Percentiles rank a stretch among this genome's conserved stretches.
Conservation (phyloP, 1,140 invertebrate species). For the Teleopsis dalmanni region DNA sequence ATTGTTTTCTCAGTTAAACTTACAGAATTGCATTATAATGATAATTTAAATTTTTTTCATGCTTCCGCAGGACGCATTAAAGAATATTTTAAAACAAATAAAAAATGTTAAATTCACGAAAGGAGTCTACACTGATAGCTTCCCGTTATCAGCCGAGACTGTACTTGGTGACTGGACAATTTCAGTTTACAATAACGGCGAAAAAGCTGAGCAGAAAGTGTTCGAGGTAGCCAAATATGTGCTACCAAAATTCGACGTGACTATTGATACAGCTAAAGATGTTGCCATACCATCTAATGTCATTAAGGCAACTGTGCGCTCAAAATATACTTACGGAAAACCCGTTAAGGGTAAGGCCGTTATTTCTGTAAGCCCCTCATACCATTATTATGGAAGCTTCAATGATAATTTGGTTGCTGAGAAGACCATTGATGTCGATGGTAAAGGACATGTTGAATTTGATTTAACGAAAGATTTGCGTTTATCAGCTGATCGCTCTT, state of each 20-base stretch:
- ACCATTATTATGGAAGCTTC: constrained; percentile 1
- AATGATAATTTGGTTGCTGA: constrained; percentile 21
- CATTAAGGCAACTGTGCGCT: constrained; percentile 68
- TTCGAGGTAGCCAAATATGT: constrained; percentile 72
- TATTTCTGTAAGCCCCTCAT: constrained; percentile 52
- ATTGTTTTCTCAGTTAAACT: neutral
- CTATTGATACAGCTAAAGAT: constrained; percentile 70
- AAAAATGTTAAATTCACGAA: constrained; percentile 56
- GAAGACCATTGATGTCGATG: constrained; percentile 63
- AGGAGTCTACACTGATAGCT: constrained; percentile 70
- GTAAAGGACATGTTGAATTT: constrained; percentile 63
- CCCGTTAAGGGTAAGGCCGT: constrained; percentile 69
- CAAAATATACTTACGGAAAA: constrained; percentile 64
- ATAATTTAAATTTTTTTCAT: neutral
- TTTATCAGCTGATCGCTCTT: constrained; percentile 40
- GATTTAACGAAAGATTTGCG: constrained; percentile 52
- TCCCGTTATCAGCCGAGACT: constrained; percentile 74
- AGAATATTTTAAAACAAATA: constrained; percentile 66
- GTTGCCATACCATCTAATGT: constrained; percentile 70
- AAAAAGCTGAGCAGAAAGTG: constrained; percentile 17
- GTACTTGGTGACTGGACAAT: constrained; percentile 91
- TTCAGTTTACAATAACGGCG: constrained; percentile 46
- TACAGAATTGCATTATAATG: neutral
- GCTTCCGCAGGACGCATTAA: constrained; percentile 20
- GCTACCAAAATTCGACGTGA: constrained; percentile 85